A percentile compares a stretch with the other conserved stretches of the same genome.
Conservation (phyloP, 1,140 invertebrate genomes). For the Episyrphus balteatus region DNA sequence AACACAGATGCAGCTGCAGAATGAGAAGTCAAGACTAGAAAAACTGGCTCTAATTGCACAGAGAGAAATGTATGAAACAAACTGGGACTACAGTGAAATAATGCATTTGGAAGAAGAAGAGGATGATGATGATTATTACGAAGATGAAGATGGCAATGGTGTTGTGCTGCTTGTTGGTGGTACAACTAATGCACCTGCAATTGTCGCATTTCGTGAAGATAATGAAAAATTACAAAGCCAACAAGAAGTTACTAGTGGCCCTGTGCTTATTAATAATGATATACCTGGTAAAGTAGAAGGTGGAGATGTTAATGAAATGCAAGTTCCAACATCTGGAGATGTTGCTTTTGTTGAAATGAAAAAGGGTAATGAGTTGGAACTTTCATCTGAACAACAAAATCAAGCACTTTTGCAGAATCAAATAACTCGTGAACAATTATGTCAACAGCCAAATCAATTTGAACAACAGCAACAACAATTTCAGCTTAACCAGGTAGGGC, state of each 20-base stretch:
- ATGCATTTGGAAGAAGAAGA: constrained; percentile 28
- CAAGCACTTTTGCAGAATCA: no score
- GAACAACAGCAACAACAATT: constrained; percentile 14
- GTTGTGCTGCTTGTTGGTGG: no score
- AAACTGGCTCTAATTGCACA: constrained; percentile 43
- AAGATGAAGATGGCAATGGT: constrained; percentile 28
- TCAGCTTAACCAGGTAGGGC: not conserved
- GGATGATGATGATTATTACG: constrained; percentile 22
- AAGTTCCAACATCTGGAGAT: no score
- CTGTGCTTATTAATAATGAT: no score
- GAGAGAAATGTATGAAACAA: constrained; percentile 46
- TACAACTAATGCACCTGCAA: no score
- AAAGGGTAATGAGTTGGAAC: no score
- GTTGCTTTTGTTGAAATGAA: no score
- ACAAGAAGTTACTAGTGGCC: not conserved
- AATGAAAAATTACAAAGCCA: constrained; percentile 22
- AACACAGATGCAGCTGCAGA: constrained; percentile 39
- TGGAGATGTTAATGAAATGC: no score
- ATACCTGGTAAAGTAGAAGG: no score
- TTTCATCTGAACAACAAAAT: no score
- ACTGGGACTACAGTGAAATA: constrained; percentile 12
- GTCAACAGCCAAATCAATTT: constrained; percentile 12
- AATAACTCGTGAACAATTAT: no score
- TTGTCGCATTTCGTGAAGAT: no score
- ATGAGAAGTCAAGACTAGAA: constrained; percentile 37